Evolutionary conservation across 2,888 invertebrate species (phyloP), one percentile per base, ranked within the genome.

Genomic region (Chamaedrilus cognettii): DNA sequence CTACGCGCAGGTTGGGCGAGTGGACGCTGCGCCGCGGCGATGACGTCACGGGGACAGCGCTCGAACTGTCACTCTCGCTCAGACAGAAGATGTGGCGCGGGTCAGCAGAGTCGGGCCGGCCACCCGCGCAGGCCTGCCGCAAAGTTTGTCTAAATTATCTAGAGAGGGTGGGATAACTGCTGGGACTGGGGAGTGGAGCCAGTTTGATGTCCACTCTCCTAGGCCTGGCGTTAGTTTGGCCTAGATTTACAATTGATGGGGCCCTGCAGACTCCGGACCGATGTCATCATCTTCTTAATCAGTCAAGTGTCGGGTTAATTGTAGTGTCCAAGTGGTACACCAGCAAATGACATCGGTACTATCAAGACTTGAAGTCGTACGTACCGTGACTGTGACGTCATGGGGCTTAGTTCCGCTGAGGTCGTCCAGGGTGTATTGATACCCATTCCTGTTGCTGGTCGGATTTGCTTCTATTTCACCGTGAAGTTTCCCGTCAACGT

Each of bases 331-430:
- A n/a, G n/a, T n/a, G n/a, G n/a, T n/a, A n/a, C n/a, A n/a, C n/a
- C n/a, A n/a, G n/a, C n/a, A n/a, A n/a, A n/a, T n/a, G n/a, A n/a
- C n/a, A n/a, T n/a, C n/a, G n/a, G n/a, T n/a, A n/a, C n/a, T n/a
- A n/a, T n/a, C n/a, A n/a, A n/a, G n/a, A n/a, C n/a, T n/a, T n/a
- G n/a, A n/a, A n/a, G n/a, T n/a, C n/a, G n/a, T n/a, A n/a, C n/a
- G n/a, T n/a, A 80, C 80, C 79, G 78, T 80, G 66, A 83, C 80
- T 69, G 72, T 76, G 68, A 83, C 76, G 63, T 83, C 82, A 70
- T 80, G 81, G 51, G 77, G 74, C 67, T 80, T 78, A 50, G 80
- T 82, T 3, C 82, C 75, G 26, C 74, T 72, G 15, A 83, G 77
- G 72, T 80, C 79, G 52, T 76, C 80, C 62, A 83, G 72, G 60